Conservation (phyloP, 2,113 vertebrate species). For the Illadopsis cleaveri region DNA sequence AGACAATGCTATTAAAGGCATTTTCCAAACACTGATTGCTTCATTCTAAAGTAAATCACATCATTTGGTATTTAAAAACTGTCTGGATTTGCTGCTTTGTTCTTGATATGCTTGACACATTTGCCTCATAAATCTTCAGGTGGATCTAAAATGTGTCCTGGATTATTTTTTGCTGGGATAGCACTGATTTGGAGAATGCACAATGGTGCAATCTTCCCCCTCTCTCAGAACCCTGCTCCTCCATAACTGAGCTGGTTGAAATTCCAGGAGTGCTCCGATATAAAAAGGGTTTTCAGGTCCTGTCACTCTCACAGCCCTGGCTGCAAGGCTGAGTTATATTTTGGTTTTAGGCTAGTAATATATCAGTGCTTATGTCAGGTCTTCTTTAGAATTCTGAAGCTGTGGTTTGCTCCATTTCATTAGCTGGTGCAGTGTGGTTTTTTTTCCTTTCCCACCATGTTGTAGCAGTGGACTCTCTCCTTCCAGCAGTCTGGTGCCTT, state of each 20-base stretch:
- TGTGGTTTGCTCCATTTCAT: background rate
- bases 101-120: background rate
- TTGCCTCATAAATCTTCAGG: background rate
- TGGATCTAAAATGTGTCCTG: background rate
- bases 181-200: background rate
- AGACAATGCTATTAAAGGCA: background rate
- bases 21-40: background rate
- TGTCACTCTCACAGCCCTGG: background rate
- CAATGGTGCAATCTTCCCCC: background rate
- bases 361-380: background rate
- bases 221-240: background rate
- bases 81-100: background rate
- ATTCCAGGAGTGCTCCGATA: background rate
- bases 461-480: background rate
- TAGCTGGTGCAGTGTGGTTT: background rate
- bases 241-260: background rate
- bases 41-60: background rate
- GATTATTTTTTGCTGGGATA: background rate
- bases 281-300: background rate
- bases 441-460: background rate
- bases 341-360: background rate
- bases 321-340: background rate
- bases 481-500: background rate
- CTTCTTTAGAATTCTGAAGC: background rate
- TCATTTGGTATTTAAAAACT: conserved; percentile 3